Conservation (phyloP, 2,113 vertebrate genomes). For the Pardalotus punctatus region DNA sequence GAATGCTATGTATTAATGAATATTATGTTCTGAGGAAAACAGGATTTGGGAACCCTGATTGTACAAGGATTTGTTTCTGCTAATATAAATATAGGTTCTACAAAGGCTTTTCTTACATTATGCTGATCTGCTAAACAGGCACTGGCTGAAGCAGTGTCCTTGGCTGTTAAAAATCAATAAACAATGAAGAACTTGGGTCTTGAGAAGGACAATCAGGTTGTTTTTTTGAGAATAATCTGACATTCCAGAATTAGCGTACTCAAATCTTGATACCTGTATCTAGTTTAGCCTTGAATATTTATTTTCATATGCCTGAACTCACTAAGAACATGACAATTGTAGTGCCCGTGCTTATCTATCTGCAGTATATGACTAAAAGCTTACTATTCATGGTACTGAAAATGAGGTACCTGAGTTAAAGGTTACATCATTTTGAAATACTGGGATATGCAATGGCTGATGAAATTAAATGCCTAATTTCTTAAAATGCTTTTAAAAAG, state of each 20-base stretch:
- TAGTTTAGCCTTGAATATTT: not conserved
- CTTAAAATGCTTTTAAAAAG: not conserved
- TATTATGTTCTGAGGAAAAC: not conserved
- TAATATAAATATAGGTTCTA: not conserved
- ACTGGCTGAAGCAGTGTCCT: not conserved
- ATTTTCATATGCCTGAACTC: not conserved
- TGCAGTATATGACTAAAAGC: not conserved
- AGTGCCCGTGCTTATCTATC: not conserved
- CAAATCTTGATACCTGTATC: not conserved
- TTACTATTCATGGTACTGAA: not conserved
- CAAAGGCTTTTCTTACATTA: not conserved
- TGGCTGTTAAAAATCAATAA: not conserved
- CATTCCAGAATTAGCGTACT: not conserved
- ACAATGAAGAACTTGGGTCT: not conserved
- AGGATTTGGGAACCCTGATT: not conserved
- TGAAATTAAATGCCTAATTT: not conserved
- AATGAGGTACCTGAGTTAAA: not conserved
- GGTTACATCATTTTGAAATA: not conserved
- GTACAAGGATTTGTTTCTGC: not conserved
- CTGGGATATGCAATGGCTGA: not conserved
- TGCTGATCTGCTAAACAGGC: not conserved
- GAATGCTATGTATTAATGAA: not conserved
- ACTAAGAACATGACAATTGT: not conserved
- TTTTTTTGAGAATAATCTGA: not conserved
- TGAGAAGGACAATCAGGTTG: not conserved